Evolutionary conservation across 2,113 vertebrate species (phyloP).

Genomic region (Maccullochella peelii): DNA sequence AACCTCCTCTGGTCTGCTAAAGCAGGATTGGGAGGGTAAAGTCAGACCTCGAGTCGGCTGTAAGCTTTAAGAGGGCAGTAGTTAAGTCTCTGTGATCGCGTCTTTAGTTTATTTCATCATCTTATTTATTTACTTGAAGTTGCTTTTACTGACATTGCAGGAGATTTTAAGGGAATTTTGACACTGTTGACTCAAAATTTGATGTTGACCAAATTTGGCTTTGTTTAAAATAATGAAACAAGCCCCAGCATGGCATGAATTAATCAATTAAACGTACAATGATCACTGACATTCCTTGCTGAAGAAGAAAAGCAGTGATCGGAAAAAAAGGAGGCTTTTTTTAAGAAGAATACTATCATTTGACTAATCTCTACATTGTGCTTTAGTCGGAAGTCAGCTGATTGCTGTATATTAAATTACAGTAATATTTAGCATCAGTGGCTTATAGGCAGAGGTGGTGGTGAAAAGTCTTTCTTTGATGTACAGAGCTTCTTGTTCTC

Average conservation of each 20-base stretch:
- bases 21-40: slow-evolving; percentile 13
- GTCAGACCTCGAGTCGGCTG: not conserved
- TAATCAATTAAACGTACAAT: not conserved
- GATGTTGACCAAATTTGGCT: not conserved
- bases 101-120: not conserved
- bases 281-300: not conserved
- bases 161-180: not conserved
- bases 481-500: slow-evolving; percentile 16
- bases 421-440: slow-evolving; percentile 13
- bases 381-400: not conserved
- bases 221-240: slow-evolving; percentile 23
- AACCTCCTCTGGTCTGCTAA: slow-evolving; percentile 8
- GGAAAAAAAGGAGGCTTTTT: not conserved
- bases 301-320: slow-evolving; percentile 2
- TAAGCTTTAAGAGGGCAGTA: slow-evolving; percentile 1
- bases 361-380: not conserved
- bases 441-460: slow-evolving; percentile 14
- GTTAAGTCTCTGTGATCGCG: slow-evolving; percentile 28
- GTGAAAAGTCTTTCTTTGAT: slow-evolving; percentile 33
- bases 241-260: not conserved
- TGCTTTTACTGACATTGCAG: not conserved
- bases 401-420: slow-evolving; percentile 24
- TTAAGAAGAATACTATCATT: not conserved
- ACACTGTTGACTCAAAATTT: not conserved
- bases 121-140: slow-evolving; percentile 1